Conservation (phyloP, 2,113 vertebrate species). For the Forbesichthys agassizii region DNA sequence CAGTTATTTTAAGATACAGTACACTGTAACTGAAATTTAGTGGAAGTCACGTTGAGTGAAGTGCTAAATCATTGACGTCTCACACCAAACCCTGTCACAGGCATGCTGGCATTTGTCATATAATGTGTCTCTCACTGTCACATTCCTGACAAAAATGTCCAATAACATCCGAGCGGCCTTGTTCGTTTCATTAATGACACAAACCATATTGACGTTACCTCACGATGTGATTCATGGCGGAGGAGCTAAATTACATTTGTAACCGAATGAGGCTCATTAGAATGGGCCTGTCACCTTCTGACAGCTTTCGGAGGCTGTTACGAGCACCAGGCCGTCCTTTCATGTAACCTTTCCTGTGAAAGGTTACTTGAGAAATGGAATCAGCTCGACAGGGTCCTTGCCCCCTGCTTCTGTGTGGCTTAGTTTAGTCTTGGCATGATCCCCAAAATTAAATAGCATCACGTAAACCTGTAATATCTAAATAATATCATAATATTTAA, state of each 20-base stretch:
- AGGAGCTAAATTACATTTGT: conserved; percentile 45
- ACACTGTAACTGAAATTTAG: background rate
- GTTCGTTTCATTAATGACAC: conserved; percentile 46
- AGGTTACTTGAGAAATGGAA: background rate
- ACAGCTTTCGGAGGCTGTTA: conserved; percentile 66
- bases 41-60: background rate
- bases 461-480: too few relatives aligned
- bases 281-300: conserved; percentile 58
- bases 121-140: conserved; percentile 5
- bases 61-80: background rate
- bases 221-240: conserved; percentile 52
- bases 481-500: too few relatives aligned
- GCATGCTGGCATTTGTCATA: background rate
- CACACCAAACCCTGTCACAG: background rate
- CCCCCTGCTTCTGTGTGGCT: too few relatives aligned
- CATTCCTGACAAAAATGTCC: conserved; percentile 36
- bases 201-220: conserved; percentile 61
- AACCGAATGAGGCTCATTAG: conserved; percentile 65
- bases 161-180: conserved; percentile 39
- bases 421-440: too few relatives aligned
- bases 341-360: conserved; percentile 72
- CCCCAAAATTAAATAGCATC: too few relatives aligned
- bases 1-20: background rate
- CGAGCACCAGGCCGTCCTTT: conserved; percentile 74
- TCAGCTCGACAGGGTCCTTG: background rate